Conservation (phyloP, 2,797 vertebrate species). For the Potorous gilbertii region DNA sequence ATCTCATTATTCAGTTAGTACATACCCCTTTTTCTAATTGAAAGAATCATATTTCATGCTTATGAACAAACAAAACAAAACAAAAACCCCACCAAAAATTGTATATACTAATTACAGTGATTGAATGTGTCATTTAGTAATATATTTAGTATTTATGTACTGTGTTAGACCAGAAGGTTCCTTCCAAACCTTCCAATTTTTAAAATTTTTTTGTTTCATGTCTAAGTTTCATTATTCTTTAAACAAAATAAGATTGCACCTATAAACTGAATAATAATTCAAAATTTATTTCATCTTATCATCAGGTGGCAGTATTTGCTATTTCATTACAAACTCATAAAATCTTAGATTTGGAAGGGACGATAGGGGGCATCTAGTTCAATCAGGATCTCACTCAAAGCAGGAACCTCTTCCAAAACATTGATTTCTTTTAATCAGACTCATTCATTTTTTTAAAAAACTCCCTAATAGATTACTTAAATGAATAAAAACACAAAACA, state of each 20-base stretch:
- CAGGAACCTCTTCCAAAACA: not conserved
- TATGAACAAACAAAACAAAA: not conserved
- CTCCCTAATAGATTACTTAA: conserved; percentile 21
- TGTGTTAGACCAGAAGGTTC: not conserved
- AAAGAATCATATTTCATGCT: not conserved
- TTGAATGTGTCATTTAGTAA: conserved; percentile 13
- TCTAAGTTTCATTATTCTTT: conserved; percentile 29
- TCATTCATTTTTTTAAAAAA: conserved; percentile 5
- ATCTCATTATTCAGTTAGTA: not conserved
- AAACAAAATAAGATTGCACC: not conserved
- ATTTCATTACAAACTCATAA: not conserved
- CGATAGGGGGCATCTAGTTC: not conserved
- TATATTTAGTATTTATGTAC: not conserved
- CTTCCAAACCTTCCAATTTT: not conserved
- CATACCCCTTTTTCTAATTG: not conserved
- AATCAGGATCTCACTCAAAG: not conserved
- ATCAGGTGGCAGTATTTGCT: not conserved
- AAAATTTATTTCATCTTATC: not conserved
- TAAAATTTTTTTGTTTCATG: not conserved
- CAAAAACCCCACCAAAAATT: not conserved
- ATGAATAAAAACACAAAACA: conserved; percentile 15
- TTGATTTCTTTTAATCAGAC: conserved; percentile 44
- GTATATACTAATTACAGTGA: not conserved
- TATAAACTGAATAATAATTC: not conserved
- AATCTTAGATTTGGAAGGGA: not conserved